Percentiles rank a stretch among this genome's conserved stretches.
Evolutionary conservation across 2,797 vertebrate genomes (phyloP).

Genomic region (Gymnopithys bicolor): DNA sequence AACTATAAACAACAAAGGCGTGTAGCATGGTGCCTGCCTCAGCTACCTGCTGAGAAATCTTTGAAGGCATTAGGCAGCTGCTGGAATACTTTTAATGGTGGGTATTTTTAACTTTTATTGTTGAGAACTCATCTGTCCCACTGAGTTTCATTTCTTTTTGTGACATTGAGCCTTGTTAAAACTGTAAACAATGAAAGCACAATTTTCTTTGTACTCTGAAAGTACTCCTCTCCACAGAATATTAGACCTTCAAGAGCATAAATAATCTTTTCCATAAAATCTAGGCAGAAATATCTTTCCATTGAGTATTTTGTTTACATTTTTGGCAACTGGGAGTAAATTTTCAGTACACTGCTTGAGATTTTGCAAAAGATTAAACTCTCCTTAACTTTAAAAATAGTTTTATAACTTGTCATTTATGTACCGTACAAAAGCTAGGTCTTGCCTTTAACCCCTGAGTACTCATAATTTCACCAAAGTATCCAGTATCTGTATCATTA

Average conservation of each 20-base stretch:
- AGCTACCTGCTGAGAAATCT: background rate
- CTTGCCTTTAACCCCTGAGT: background rate
- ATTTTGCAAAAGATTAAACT: background rate
- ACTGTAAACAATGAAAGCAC: conserved; percentile 27
- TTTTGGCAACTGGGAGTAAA: background rate
- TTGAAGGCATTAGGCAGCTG: background rate
- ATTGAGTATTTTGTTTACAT: background rate
- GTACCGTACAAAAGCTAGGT: background rate
- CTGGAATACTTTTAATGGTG: conserved; percentile 8
- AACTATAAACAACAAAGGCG: background rate
- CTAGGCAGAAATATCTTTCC: background rate
- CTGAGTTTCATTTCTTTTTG: conserved; percentile 38
- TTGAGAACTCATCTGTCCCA: background rate
- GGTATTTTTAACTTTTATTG: conserved; percentile 21
- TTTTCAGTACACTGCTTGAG: background rate
- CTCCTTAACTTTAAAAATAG: background rate
- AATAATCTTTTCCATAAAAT: background rate
- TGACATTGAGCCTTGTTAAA: conserved; percentile 8
- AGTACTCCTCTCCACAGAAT: background rate
- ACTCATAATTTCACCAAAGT: background rate
- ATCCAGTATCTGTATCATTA: background rate
- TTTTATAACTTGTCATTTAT: background rate
- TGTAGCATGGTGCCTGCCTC: background rate
- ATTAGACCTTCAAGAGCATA: background rate
- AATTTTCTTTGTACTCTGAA: conserved; percentile 22